Evolutionary conservation across 2,888 invertebrate genomes (phyloP).

Genomic region (Heterodera filipjevi): DNA sequence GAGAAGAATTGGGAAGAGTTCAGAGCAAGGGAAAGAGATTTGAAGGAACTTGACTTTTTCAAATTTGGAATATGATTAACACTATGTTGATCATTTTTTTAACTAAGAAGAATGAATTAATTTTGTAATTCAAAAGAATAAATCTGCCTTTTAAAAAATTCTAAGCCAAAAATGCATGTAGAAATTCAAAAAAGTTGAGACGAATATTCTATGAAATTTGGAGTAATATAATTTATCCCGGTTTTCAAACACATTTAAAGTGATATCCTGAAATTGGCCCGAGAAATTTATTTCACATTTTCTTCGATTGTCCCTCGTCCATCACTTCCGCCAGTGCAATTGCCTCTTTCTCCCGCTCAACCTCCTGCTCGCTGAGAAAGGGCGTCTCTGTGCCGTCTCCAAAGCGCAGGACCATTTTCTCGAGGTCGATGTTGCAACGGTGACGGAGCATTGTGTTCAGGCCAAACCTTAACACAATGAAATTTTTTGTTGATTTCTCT

Average conservation of each 20-base stretch:
- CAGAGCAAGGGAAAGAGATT: background rate
- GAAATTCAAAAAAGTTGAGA: too few species aligned
- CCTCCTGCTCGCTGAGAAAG: constrained; percentile 46
- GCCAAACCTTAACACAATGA: constrained; percentile 73
- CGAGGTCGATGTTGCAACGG: constrained; percentile 87
- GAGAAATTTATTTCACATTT: background rate
- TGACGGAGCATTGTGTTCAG: constrained; percentile 81
- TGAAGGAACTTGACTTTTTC: too few species aligned
- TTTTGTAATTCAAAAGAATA: too few species aligned
- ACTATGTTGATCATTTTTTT: too few species aligned
- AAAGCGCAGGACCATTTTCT: constrained; percentile 72
- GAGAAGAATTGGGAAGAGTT: background rate
- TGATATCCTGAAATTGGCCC: too few species aligned
- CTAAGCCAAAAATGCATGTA: too few species aligned
- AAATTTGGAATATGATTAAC: too few species aligned
- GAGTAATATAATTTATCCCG: too few species aligned
- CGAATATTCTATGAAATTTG: too few species aligned
- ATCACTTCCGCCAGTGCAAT: constrained; percentile 19
- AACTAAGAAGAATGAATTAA: too few species aligned
- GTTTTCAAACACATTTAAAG: too few species aligned
- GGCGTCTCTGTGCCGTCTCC: constrained; percentile 49
- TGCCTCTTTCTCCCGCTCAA: constrained; percentile 36
- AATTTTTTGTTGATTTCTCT: background rate
- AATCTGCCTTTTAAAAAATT: too few species aligned
- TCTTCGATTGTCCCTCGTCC: background rate